Evolutionary conservation across 2,888 invertebrate species (phyloP).

Genomic region (Chrysolina oricalcia): DNA sequence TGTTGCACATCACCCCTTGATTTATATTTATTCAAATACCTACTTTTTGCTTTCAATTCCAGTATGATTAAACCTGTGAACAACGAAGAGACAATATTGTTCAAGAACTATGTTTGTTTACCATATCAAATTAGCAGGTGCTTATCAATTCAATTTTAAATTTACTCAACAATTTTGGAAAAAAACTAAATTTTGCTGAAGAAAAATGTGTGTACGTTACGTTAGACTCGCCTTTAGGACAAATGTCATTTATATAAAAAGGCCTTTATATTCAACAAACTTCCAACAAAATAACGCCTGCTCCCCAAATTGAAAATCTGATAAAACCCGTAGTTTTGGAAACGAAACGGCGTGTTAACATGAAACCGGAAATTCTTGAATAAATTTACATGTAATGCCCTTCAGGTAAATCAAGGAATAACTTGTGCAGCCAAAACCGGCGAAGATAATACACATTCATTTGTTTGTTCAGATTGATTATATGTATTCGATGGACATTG

Average conservation of each 20-base stretch:
- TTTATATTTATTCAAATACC: no score
- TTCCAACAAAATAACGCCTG: background rate
- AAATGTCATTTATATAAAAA: background rate
- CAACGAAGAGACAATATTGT: no score
- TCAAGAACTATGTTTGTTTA: no score
- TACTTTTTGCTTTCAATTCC: no score
- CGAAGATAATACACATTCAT: conserved; percentile 28
- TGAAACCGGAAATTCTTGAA: conserved; percentile 21
- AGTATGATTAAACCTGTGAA: no score
- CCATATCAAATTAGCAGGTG: no score
- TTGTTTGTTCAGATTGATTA: conserved; percentile 39
- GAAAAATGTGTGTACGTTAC: background rate
- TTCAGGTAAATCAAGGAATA: conserved; percentile 3
- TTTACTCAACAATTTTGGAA: no score
- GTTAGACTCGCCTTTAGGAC: background rate
- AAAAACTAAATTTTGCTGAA: background rate
- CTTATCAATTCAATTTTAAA: no score
- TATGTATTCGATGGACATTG: conserved; percentile 33
- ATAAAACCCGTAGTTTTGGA: background rate
- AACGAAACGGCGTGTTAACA: background rate
- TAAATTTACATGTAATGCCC: conserved; percentile 16
- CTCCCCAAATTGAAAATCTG: conserved; percentile 6
- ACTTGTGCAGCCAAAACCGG: conserved; percentile 13
- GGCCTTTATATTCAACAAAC: background rate
- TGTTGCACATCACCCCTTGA: no score